Percentiles rank a stretch among this genome's conserved stretches.
These are phyloP conservation scores for Drosophila kohkoa DNA, from an alignment of 1,140 invertebrate species.

Conservation along the genomic window DNA sequence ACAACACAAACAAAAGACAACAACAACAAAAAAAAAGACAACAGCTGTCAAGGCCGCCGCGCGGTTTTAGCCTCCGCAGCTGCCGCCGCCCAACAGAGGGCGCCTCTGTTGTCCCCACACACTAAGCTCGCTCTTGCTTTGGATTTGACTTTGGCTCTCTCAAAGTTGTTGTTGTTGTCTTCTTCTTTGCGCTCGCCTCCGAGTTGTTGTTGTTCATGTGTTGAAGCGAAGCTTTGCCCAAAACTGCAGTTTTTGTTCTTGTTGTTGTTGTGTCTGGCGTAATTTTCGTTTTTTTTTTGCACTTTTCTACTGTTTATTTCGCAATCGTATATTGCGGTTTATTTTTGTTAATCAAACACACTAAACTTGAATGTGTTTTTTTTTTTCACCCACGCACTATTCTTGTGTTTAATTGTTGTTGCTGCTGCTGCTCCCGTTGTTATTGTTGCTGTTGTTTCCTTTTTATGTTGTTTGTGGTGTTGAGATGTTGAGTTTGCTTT, in stretches of 20 bases:
- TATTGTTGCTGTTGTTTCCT: background rate
- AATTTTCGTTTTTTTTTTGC: constrained; percentile 7
- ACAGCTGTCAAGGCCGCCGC: constrained; percentile 49
- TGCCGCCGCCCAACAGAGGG: constrained; percentile 25
- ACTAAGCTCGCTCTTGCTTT: constrained; percentile 23
- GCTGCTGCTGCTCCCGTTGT: constrained; percentile 1
- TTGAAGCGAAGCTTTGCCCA: constrained; percentile 22
- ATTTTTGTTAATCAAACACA: constrained; percentile 30
- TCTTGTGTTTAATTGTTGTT: background rate
- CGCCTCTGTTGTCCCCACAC: constrained; percentile 17
- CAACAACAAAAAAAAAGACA: background rate
- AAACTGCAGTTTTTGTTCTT: constrained; percentile 30
- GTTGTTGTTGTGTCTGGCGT: constrained; percentile 46
- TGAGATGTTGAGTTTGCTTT: constrained; percentile 40
- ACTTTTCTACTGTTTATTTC: background rate
- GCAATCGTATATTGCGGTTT: constrained; percentile 23
- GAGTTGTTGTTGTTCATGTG: background rate
- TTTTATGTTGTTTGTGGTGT: constrained; percentile 1
- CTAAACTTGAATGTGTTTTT: constrained; percentile 30
- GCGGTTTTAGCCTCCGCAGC: constrained; percentile 9
- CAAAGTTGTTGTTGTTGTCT: background rate
- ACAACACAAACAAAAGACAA: background rate
- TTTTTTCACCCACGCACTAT: constrained; percentile 31
- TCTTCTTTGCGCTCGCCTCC: background rate
- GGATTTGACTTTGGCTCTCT: background rate